Percentiles rank a stretch among this genome's conserved stretches.
These are phyloP conservation scores for Alligator sinensis DNA, from an alignment of 2,113 vertebrate species.

Conservation along the genomic window DNA sequence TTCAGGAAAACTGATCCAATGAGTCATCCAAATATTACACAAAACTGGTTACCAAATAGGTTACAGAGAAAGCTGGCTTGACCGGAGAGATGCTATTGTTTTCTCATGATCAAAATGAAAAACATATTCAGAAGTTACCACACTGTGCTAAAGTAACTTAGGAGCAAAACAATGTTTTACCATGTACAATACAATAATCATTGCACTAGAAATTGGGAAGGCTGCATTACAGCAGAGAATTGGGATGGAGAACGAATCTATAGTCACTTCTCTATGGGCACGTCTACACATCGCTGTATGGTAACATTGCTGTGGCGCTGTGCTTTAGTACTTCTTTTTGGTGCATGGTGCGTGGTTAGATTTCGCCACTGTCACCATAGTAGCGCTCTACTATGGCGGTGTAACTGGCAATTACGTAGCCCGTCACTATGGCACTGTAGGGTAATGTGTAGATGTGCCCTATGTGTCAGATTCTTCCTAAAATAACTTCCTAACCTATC, in stretches of 20 bases:
- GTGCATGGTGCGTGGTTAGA: no score
- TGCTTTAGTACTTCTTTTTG: no score
- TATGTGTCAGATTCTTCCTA: not conserved
- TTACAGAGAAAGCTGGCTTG: conserved; percentile 29
- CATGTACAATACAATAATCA: not conserved
- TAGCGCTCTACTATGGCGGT: no score
- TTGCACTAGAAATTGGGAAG: not conserved
- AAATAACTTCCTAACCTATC: not conserved
- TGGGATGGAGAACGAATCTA: not conserved
- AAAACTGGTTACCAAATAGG: conserved; percentile 27
- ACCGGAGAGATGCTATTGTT: conserved; percentile 12
- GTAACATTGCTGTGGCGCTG: no score
- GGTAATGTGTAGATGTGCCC: not conserved
- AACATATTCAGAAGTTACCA: conserved; percentile 34
- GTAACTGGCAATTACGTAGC: no score
- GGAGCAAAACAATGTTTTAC: not conserved
- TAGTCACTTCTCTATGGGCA: not conserved
- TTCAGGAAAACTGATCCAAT: conserved; percentile 7
- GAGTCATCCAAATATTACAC: conserved; percentile 50
- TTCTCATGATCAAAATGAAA: conserved; percentile 42
- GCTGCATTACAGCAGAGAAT: not conserved
- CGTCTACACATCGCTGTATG: no score
- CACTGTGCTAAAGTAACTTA: not conserved
- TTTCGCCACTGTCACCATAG: no score
- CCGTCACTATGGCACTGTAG: no score